Percentiles rank a stretch among this genome's conserved stretches.
phyloP scores from a whole-genome alignment of 1,140 invertebrate genomes.

The Diplogasteroides magnus region DNA sequence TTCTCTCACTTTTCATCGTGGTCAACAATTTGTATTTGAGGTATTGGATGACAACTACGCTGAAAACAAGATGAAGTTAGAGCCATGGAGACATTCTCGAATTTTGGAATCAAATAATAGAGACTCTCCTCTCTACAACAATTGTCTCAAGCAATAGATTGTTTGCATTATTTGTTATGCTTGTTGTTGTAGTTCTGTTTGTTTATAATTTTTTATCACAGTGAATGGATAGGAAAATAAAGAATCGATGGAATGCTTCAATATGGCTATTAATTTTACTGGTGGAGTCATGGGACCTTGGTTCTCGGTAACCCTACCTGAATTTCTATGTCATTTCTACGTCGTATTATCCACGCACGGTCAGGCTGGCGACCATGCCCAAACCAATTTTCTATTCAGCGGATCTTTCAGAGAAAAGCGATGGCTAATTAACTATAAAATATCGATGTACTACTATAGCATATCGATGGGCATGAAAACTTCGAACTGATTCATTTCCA shows the following conservation, averaged over 20 bases:
- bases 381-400: too few relatives aligned
- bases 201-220: not conserved
- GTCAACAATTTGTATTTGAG: not conserved
- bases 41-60: slow-evolving; percentile 42
- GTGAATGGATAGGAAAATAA: not conserved
- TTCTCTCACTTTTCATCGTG: not conserved
- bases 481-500: too few relatives aligned
- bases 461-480: too few relatives aligned
- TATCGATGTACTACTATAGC: too few relatives aligned
- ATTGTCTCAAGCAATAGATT: not conserved
- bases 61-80: slow-evolving; percentile 44
- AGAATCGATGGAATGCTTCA: not conserved
- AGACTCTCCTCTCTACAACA: slow-evolving; percentile 11
- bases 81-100: slow-evolving; percentile 40
- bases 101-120: slow-evolving; percentile 23
- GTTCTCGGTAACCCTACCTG: too few relatives aligned
- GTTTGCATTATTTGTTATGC: not conserved
- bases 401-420: too few relatives aligned
- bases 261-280: too few relatives aligned
- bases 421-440: too few relatives aligned
- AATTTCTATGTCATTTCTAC: too few relatives aligned
- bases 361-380: too few relatives aligned
- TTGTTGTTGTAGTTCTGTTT: not conserved
- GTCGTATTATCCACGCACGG: too few relatives aligned
- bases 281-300: too few relatives aligned